A percentile compares a stretch with the other conserved stretches of the same genome.
phyloP scores from a whole-genome alignment of 2,888 invertebrate genomes.

The Phragmatobia fuliginosa region DNA sequence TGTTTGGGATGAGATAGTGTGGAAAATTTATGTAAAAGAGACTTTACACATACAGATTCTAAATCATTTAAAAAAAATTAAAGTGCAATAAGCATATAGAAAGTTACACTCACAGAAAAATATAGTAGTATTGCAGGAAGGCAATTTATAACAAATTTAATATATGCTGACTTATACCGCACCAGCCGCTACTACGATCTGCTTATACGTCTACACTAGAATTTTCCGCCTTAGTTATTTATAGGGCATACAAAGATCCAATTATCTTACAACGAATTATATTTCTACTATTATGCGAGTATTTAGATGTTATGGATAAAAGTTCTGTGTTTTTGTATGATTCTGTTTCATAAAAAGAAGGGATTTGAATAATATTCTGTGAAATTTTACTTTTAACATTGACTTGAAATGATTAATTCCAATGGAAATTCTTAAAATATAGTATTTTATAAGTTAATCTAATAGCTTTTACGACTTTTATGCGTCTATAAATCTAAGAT shows the following conservation, averaged over 20 bases:
- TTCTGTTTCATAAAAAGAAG: neutral
- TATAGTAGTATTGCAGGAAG: slow-evolving; percentile 13
- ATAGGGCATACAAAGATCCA: slow-evolving; percentile 43
- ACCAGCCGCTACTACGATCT: slow-evolving; percentile 36
- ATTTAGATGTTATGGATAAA: too few species aligned
- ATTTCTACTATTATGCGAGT: too few species aligned
- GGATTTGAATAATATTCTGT: too few species aligned
- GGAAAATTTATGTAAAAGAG: neutral
- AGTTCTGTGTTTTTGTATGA: neutral
- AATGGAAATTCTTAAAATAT: too few species aligned
- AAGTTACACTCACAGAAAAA: slow-evolving; percentile 6
- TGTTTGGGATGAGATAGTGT: too few species aligned
- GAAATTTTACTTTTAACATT: neutral
- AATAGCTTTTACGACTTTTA: too few species aligned
- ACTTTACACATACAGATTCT: neutral
- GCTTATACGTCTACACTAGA: slow-evolving; percentile 45
- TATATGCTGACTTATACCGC: slow-evolving; percentile 39
- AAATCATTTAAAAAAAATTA: neutral
- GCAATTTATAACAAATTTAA: slow-evolving; percentile 45
- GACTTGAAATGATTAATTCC: neutral
- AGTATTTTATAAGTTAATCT: neutral
- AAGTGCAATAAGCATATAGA: neutral
- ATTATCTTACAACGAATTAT: neutral
- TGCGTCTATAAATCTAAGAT: too few species aligned
- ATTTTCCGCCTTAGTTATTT: slow-evolving; percentile 48